These are phyloP conservation scores for Melolontha melolontha DNA, from an alignment of 2,888 invertebrate species.

Conservation along the genomic window DNA sequence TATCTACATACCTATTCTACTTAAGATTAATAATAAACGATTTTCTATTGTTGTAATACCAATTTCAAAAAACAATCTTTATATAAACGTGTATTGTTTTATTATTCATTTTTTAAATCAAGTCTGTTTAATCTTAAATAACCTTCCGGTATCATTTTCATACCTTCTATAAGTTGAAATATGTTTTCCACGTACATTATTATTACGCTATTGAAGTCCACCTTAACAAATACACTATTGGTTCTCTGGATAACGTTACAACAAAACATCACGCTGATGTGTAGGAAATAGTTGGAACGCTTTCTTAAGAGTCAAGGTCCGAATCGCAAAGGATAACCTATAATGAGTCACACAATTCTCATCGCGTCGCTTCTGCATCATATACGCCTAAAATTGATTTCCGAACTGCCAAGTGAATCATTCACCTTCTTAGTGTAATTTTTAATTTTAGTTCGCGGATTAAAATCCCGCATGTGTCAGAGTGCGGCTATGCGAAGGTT, in stretches of 20 bases:
- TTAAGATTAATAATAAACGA: too few species aligned
- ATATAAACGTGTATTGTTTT: too few species aligned
- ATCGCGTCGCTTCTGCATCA: conserved; percentile 27
- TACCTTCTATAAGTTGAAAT: too few species aligned
- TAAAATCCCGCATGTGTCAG: conserved; percentile 37
- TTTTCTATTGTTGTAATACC: too few species aligned
- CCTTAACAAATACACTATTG: neutral
- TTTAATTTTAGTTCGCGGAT: conserved; percentile 35
- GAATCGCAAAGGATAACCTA: conserved; percentile 18
- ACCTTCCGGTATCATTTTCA: too few species aligned
- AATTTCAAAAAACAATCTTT: too few species aligned
- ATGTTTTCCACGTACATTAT: too few species aligned
- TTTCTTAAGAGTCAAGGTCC: conserved; percentile 35
- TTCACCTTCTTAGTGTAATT: conserved; percentile 35
- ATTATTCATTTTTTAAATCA: too few species aligned
- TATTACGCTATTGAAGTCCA: neutral
- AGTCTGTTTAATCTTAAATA: too few species aligned
- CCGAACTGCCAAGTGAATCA: conserved; percentile 38
- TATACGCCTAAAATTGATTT: conserved; percentile 29
- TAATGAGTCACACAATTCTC: conserved; percentile 21
- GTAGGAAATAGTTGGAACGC: conserved; percentile 36
- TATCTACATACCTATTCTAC: too few species aligned
- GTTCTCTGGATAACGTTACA: neutral
- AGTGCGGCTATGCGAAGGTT: conserved; percentile 34
- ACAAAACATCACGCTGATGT: conserved; percentile 3